These are phyloP conservation scores for Megaustenia siamemsis DNA, from an alignment of 2,888 invertebrate species.

Conservation along the genomic window DNA sequence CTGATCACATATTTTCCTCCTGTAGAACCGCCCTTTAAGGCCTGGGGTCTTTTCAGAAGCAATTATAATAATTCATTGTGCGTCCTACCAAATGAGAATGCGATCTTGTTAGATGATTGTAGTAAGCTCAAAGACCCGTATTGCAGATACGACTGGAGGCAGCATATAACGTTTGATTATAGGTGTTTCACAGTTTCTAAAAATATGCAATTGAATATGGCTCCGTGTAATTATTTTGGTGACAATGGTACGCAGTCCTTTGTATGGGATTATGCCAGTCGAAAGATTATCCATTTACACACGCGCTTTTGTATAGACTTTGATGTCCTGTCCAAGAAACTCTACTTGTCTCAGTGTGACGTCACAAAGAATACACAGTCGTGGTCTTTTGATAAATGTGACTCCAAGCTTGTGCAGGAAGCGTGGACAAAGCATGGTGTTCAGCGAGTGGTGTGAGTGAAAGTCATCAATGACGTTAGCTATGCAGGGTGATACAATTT, in stretches of 20 bases:
- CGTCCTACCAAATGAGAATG: neutral
- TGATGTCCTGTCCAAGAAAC: neutral
- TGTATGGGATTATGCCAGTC: slow-evolving; percentile 11
- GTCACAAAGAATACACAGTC: neutral
- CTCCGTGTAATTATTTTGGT: neutral
- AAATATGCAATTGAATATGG: neutral
- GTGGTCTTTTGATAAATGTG: neutral
- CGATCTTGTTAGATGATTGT: neutral
- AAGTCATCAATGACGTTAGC: no score
- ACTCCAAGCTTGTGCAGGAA: neutral
- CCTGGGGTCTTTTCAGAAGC: slow-evolving; percentile 12
- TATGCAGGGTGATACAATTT: no score
- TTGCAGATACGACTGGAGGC: slow-evolving; percentile 27
- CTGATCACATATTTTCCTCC: slow-evolving; percentile 5
- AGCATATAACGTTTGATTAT: neutral
- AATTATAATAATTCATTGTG: neutral
- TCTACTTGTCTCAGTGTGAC: neutral
- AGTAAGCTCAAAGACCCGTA: no score
- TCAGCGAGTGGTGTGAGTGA: no score
- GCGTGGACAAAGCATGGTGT: slow-evolving; percentile 15
- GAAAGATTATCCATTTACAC: neutral
- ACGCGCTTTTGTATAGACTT: slow-evolving; percentile 28
- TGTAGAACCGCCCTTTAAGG: slow-evolving; percentile 14
- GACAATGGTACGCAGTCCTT: neutral
- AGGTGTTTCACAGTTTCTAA: slow-evolving; percentile 7